These are phyloP conservation scores for Xylota segnis DNA, from an alignment of 2,888 invertebrate genomes.

Conservation along the genomic window DNA sequence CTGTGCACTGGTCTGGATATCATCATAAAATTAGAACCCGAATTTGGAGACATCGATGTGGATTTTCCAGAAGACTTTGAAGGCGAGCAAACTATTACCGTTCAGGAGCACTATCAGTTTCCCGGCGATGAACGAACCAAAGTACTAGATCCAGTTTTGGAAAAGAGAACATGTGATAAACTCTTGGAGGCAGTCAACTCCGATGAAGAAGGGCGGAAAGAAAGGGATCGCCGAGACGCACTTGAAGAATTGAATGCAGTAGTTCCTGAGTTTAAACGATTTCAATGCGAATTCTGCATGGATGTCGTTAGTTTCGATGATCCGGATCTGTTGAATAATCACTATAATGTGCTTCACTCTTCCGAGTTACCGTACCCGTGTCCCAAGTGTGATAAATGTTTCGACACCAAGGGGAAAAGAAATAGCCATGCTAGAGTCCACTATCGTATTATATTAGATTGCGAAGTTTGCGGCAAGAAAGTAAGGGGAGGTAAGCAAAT, in stretches of 20 bases:
- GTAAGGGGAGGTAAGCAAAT: slow-evolving; percentile 61
- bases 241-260: slow-evolving; percentile 34
- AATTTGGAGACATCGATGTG: slow-evolving; percentile 25
- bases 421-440: slow-evolving; percentile 58
- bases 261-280: slow-evolving; percentile 51
- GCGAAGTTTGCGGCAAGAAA: slow-evolving; percentile 57
- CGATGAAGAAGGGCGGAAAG: neutral
- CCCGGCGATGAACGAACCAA: slow-evolving; percentile 30
- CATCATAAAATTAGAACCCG: slow-evolving; percentile 57
- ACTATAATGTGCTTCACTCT: slow-evolving; percentile 53
- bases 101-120: slow-evolving; percentile 68
- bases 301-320: slow-evolving; percentile 62
- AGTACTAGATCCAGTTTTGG: neutral
- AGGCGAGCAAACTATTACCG: slow-evolving; percentile 61
- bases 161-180: slow-evolving; percentile 5
- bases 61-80: slow-evolving; percentile 56
- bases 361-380: slow-evolving; percentile 55
- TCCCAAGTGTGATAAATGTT: slow-evolving; percentile 56
- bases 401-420: slow-evolving; percentile 43
- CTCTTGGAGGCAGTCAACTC: slow-evolving; percentile 2
- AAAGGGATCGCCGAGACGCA: slow-evolving; percentile 10
- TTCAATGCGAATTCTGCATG: slow-evolving; percentile 63
- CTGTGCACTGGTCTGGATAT: slow-evolving; percentile 66
- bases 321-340: slow-evolving; percentile 50
- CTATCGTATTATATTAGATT: slow-evolving; percentile 31